Base-by-base conservation (phyloP, 2,888 invertebrate genomes). In the Nomada flava region DNA sequence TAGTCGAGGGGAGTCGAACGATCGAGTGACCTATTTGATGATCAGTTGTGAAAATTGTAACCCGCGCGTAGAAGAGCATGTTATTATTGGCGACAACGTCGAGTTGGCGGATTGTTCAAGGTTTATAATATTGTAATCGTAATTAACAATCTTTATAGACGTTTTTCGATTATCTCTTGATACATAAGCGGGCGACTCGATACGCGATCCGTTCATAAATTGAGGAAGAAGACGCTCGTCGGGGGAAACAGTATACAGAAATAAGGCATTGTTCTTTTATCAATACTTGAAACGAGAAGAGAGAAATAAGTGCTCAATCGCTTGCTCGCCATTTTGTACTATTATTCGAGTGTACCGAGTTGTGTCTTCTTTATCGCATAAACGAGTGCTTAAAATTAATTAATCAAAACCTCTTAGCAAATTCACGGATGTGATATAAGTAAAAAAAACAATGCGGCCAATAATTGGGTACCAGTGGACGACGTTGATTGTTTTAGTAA, bases 101-200 rank as follows among this genome's bases (percentile, higher is more conserved):
- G 79, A 75, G 72, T 73, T 47, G 73, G 55, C 65, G 82, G 59
- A 67, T 79, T 79, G 87, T 86, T 88, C 83, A 74, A 83, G 85
- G 78, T 88, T 82, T 86, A 85, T 86, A 86, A 88, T 85, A 78
- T 53, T 63, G 79, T 87, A 87, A 68, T 84, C 82, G 70, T 88
- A 86, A 79, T 86, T 84, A 72, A 88, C 82, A 80, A 88, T 84
- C 82, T 88, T 88, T 88, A 88, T 87, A 88, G 79, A 84, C 86
- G 83, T 88, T 85, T 87, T 88, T 84, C 84, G 74, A 87, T 81
- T 36, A 86, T 88, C 77, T 83, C 84, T 82, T 79, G 86, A 78
- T 86, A 86, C 82, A 29, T 87, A 87, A 86, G 85, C 82, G 70
- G 79, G 75, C 75, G 82, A 85, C 82, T 70, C 69, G 76, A 81